Base-by-base conservation (phyloP, 2,113 vertebrate species). In the Delphinapterus leucas region DNA sequence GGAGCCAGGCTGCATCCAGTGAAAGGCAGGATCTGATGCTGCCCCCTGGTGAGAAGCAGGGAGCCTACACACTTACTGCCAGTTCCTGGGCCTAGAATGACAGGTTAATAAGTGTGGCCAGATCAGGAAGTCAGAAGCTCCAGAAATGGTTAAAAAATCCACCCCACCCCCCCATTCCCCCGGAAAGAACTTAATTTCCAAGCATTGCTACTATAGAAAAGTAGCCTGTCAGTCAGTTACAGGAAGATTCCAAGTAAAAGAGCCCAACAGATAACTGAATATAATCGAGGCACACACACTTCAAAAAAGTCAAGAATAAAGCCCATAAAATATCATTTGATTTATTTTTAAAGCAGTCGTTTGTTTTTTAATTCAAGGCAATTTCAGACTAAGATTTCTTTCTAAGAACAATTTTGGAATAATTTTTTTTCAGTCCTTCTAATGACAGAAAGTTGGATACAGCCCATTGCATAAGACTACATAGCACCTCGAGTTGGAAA, bases 401-500 rank as follows among this genome's bases (percentile, higher is more conserved):
- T 79, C 26, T 88, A 71, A 76, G 65, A 88, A 83, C 15, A 88
- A 88, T 77, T 83, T 25, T 74, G 20, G 33, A 90, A 97, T 83
- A 86, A 68, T n/a, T 85, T 76, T 79, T 60, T 71, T 38, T 84
- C 49, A 21, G 17, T 79, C 60, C 14, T 85, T 71, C 70, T 91
- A 95, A 91, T 93, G 82, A 97, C 88, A 96, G 60, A 91, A 97
- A 96, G 82, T 55, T 88, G 84, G 77, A 95, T 47, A 77, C 9
- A 87, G 65, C 25, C 47, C 44, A 76, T 0, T 55, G 23, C 67
- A 12, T 33, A 92, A 89, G 65, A 73, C 49, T 47, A 12, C 60
- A 55, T 41, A 63, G 20, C 8, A 81, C 23, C 67, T 73, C 47
- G 90, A 84, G 61, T 47, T 93, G 26, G 83, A 90, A 97, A 85